Evolutionary conservation across 2,797 vertebrate species (phyloP), one percentile per base, ranked within the genome.

Genomic region (Catharus ustulatus): DNA sequence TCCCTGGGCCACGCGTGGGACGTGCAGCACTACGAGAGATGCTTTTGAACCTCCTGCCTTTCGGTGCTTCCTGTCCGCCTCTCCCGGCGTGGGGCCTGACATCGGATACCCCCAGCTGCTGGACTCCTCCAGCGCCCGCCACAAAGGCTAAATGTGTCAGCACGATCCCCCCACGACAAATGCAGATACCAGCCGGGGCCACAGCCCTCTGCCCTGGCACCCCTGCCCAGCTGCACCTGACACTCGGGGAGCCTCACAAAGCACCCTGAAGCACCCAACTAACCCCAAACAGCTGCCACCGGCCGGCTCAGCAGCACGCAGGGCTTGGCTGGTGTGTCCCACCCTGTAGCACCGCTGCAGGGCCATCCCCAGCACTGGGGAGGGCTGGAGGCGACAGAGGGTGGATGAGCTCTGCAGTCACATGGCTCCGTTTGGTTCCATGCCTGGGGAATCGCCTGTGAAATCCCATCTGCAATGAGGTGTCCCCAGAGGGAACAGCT

Each of bases 141-240:
- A 21, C 95, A 42, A 84, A 58, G 34, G 92, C 92, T 93, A 83
- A 95, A 95, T 68, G 21, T 91, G 87, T 85, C 91, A 69, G 75
- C 78, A 16, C 21, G 5, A 89, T 55, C 46, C 43, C 57, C 51
- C 15, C 46, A 2, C 1, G 51, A 95, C 89, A 96, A 72, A 85
- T 93, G 87, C 34, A 26, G 85, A 88, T 20, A 63, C 18, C 71
- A 51, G 4, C 32, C 43, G 23, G 0, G 13, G 71, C 45, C 17
- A 0, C 4, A 2, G 79, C 32, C 32, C 43, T 75, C 43, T 72
- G 7, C 15, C 26, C 29, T 3, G 4, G 62, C 83, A 88, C 62
- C 62, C 16, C 45, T 86, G 67, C 32, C 68, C 85, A 42, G 29
- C 64, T 32, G 12, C 63, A 45, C 59, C 22, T 8, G 3, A 6